A percentile compares a stretch with the other conserved stretches of the same genome.
Evolutionary conservation across 2,888 invertebrate species (phyloP).

Genomic region (Pinctada fucata): DNA sequence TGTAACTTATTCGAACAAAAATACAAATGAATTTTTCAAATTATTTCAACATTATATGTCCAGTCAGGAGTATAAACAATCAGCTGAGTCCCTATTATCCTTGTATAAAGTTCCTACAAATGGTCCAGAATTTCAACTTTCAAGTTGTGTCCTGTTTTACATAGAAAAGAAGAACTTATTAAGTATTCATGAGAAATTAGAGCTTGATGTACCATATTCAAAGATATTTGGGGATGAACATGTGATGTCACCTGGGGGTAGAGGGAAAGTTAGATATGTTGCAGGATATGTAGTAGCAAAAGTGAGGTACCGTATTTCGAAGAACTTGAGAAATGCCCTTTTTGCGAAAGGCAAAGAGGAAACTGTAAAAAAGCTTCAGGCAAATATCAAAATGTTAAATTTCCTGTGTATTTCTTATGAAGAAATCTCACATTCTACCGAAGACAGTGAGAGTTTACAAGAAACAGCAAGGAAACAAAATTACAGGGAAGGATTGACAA

Average conservation of each 20-base stretch:
- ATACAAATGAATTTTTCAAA: constrained; percentile 15
- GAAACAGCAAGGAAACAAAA: constrained; percentile 31
- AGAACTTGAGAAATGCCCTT: constrained; percentile 21
- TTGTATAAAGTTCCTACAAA: neutral
- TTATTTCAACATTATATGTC: constrained; percentile 19
- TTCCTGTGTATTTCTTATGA: constrained; percentile 20
- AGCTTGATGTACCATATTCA: neutral
- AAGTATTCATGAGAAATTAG: neutral
- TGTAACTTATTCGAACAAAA: constrained; percentile 10
- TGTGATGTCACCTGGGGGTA: neutral
- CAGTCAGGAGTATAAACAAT: constrained; percentile 8
- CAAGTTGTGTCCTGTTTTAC: constrained; percentile 21
- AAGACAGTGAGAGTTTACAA: constrained; percentile 1
- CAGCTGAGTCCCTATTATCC: neutral
- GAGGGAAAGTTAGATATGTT: constrained; percentile 35
- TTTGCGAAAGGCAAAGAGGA: constrained; percentile 23
- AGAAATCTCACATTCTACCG: neutral
- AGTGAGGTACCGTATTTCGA: constrained; percentile 21
- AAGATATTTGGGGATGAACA: neutral
- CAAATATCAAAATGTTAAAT: constrained; percentile 19
- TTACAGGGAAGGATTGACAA: constrained; percentile 16
- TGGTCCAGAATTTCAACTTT: constrained; percentile 8
- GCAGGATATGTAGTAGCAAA: constrained; percentile 37
- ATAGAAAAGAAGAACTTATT: constrained; percentile 13
- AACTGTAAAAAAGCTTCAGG: constrained; percentile 5